phyloP scores from a whole-genome alignment of 2,797 vertebrate species.

The Iguana delicatissima region DNA sequence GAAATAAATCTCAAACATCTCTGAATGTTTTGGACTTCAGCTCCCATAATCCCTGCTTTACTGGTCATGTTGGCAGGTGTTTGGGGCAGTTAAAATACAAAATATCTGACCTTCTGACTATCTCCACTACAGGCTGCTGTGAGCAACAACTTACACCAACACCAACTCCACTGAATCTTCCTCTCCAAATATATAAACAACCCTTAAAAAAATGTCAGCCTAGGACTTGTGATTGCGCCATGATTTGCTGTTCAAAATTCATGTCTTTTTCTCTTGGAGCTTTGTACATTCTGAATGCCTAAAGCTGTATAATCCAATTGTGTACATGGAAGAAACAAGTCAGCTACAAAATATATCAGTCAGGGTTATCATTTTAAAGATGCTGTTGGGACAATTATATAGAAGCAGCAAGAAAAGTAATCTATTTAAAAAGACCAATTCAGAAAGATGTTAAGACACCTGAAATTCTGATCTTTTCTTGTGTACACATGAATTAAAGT shows the following conservation, averaged over 20 bases:
- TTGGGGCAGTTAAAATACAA: background rate
- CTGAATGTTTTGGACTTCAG: too few species aligned
- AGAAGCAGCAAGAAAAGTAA: background rate
- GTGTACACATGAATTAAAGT: conserved; percentile 17
- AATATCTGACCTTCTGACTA: background rate
- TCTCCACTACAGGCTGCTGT: background rate
- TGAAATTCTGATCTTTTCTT: background rate
- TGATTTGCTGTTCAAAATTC: background rate
- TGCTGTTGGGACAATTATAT: background rate
- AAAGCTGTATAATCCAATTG: background rate
- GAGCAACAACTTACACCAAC: background rate
- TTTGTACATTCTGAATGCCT: background rate
- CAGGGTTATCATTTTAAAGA: conserved; percentile 22
- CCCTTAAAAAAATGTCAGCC: background rate
- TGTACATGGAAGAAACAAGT: background rate
- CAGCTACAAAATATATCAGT: background rate
- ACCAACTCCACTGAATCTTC: background rate
- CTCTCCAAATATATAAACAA: background rate
- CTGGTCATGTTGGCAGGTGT: too few species aligned
- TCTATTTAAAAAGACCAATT: background rate
- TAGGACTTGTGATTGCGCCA: conserved; percentile 22
- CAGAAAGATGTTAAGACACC: conserved; percentile 26
- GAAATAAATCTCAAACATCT: background rate
- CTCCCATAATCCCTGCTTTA: too few species aligned
- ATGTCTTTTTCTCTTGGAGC: background rate